A percentile compares a stretch with the other conserved stretches of the same genome.
phyloP scores from a whole-genome alignment of 2,888 invertebrate species.

The Limnephilus auricula region DNA sequence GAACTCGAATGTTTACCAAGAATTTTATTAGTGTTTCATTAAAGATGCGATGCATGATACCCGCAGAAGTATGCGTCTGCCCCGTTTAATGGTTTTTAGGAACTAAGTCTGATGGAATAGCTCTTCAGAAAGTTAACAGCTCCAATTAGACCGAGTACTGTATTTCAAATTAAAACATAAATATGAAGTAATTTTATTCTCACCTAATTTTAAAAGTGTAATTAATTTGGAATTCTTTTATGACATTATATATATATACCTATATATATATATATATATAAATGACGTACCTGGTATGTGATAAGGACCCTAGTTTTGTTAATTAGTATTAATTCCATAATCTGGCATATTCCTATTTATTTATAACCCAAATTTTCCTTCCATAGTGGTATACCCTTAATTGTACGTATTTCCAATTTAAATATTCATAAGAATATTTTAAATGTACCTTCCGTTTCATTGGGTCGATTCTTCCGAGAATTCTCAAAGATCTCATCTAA shows the following conservation, averaged over 20 bases:
- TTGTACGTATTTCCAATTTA: not conserved
- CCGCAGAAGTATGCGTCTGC: not conserved
- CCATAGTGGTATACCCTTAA: not conserved
- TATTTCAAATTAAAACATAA: slow-evolving; percentile 39
- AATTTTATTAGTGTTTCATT: not conserved
- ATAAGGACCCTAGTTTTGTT: slow-evolving; percentile 46
- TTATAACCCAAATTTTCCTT: slow-evolving; percentile 20
- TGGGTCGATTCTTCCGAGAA: not conserved
- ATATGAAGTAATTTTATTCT: slow-evolving; percentile 28
- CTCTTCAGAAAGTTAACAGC: slow-evolving; percentile 21
- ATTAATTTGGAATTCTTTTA: slow-evolving; percentile 27
- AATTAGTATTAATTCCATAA: slow-evolving; percentile 44
- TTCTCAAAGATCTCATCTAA: not conserved
- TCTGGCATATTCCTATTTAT: slow-evolving; percentile 24
- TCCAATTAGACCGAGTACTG: slow-evolving; percentile 20
- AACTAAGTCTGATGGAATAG: not conserved
- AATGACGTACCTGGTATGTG: slow-evolving; percentile 48
- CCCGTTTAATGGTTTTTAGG: not conserved
- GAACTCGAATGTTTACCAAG: not conserved
- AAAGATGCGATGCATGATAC: not conserved
- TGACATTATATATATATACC: slow-evolving; percentile 34
- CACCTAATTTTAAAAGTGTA: slow-evolving; percentile 25
- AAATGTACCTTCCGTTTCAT: not conserved
- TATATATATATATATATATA: slow-evolving; percentile 22
- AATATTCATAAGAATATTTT: not conserved